These are phyloP conservation scores for Temnothorax longispinosus DNA, from an alignment of 1,140 invertebrate species.

Conservation along the genomic window DNA sequence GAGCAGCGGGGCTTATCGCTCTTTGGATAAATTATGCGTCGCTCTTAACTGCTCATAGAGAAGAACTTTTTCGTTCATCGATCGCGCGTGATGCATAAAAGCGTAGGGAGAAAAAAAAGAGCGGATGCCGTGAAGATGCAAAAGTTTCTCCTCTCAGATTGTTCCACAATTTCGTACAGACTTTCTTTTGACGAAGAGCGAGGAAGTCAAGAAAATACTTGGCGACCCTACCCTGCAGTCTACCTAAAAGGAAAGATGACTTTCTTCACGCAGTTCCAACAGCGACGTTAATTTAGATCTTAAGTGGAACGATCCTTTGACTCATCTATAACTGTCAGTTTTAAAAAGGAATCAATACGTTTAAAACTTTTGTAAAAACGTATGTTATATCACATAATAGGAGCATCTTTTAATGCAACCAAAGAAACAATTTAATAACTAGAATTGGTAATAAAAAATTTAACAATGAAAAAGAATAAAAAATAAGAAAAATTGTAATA, in stretches of 20 bases:
- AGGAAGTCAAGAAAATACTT: constrained; percentile 22
- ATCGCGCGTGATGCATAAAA: constrained; percentile 33
- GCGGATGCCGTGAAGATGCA: constrained; percentile 3
- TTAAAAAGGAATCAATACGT: constrained; percentile 20
- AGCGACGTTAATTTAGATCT: constrained; percentile 41
- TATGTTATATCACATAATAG: not conserved
- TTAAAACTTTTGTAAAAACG: not conserved
- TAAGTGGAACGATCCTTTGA: constrained; percentile 29
- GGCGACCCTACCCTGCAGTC: constrained; percentile 1
- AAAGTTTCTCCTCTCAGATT: constrained; percentile 37
- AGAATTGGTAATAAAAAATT: not conserved
- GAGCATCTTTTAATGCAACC: not conserved
- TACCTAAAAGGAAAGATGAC: constrained; percentile 37
- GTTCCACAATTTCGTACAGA: constrained; percentile 40
- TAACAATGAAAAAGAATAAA: not conserved
- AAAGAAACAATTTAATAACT: not conserved
- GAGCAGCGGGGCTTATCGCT: constrained; percentile 33
- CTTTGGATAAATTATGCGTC: constrained; percentile 46
- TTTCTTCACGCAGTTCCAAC: constrained; percentile 30
- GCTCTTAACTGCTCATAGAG: constrained; percentile 48
- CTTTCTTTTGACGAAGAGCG: constrained; percentile 14
- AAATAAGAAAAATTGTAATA: not conserved
- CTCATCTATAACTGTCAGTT: constrained; percentile 39
- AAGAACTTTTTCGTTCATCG: constrained; percentile 31
- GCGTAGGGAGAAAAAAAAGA: not conserved